Evolutionary conservation across 2,888 invertebrate species (phyloP).

Genomic region (Clostera curtula): DNA sequence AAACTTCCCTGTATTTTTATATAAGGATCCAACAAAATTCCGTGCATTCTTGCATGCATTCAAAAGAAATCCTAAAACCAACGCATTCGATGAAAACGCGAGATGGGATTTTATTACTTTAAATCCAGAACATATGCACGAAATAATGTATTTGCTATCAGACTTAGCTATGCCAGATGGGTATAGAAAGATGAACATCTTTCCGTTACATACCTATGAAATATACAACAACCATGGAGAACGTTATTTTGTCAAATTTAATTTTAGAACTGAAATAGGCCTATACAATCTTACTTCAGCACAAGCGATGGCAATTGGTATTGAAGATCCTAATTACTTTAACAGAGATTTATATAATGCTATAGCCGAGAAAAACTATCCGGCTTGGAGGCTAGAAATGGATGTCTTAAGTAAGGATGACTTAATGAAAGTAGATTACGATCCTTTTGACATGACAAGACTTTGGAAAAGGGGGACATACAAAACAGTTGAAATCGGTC

Average conservation of each 20-base stretch:
- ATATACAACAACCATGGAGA: constrained; percentile 83
- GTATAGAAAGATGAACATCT: constrained; percentile 91
- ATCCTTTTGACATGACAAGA: constrained; percentile 49
- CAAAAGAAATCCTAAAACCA: constrained; percentile 91
- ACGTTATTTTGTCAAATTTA: constrained; percentile 88
- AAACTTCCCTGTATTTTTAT: constrained; percentile 90
- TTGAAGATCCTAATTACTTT: constrained; percentile 87
- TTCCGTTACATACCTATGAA: constrained; percentile 93
- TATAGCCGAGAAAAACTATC: constrained; percentile 79
- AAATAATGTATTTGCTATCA: constrained; percentile 83
- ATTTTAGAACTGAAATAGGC: constrained; percentile 91
- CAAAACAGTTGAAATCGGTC: constrained; percentile 36
- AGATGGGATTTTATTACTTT: constrained; percentile 92
- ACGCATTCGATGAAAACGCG: constrained; percentile 87
- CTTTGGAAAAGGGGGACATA: constrained; percentile 53
- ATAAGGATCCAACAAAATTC: constrained; percentile 88
- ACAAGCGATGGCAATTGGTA: constrained; percentile 77
- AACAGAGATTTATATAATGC: constrained; percentile 88
- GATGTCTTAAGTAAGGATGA: constrained; percentile 39
- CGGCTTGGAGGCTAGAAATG: constrained; percentile 48
- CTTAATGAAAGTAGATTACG: constrained; percentile 32
- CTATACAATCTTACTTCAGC: constrained; percentile 81
- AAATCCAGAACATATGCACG: constrained; percentile 86
- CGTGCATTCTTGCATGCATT: constrained; percentile 91
- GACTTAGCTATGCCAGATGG: constrained; percentile 94